Conservation (phyloP, 2,797 vertebrate species). For the Helarctos malayanus region DNA sequence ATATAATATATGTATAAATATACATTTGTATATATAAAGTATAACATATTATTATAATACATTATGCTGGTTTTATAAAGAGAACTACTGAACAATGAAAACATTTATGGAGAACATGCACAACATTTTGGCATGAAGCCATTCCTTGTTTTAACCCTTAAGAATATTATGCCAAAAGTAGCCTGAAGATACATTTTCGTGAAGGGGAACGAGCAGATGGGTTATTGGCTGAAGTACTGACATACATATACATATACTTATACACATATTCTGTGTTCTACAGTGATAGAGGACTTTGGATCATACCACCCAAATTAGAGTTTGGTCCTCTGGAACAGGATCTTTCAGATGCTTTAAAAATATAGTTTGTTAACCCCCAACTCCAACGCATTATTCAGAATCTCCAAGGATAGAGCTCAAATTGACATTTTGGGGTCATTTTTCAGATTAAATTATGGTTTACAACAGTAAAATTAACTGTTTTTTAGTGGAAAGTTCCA, state of each 20-base stretch:
- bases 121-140: neutral
- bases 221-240: neutral
- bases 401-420: neutral
- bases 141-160: neutral
- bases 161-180: neutral
- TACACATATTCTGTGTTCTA: neutral
- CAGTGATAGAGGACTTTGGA: neutral
- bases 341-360: neutral
- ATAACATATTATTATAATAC: neutral
- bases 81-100: neutral
- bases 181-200: neutral
- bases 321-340: neutral
- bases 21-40: neutral
- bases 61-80: neutral
- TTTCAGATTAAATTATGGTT: neutral
- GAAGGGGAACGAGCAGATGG: neutral
- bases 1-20: neutral
- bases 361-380: neutral
- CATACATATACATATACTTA: neutral
- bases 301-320: neutral
- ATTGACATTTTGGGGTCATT: neutral
- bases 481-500: neutral
- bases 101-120: neutral
- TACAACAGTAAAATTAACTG: neutral
- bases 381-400: neutral